Evolutionary conservation across 2,888 invertebrate species (phyloP), one percentile per base, ranked within the genome.

Genomic region (Chironomus tentans): DNA sequence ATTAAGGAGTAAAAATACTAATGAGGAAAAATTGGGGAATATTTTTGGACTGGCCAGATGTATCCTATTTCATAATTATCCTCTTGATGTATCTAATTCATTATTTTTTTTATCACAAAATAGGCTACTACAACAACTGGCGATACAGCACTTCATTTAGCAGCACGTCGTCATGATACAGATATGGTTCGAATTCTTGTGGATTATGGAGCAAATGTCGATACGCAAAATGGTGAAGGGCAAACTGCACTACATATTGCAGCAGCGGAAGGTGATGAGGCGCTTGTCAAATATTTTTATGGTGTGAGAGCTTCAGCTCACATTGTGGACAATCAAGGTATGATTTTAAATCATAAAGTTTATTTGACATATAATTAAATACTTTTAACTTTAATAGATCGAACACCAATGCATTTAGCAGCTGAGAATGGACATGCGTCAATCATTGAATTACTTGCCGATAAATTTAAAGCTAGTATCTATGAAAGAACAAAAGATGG

Each of bases 401-500:
- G 98, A 69, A 97, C 97, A 2, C 97, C 98, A 0, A 93, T 98
- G 88, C 98, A 98, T 84, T 86, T 98, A 81, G 99, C 99, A 13
- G 98, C 98, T 0, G 98, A 98, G 85, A 92, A 95, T 81, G 99
- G 99, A 0, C 96, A 98, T 83, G 98, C 98, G 1, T 90, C 90
- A 75, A 91, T 98, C 80, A 98, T 99, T 77, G 98, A 99, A 83
- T 88, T 97, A 4, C 85, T 99, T 73, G 95, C 97, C 0, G 98
- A 99, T 83, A 98, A 98, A 85, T 98, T 97, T 85, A 95, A 95
- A 83, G 97, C 98, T 2, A 97, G 97, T 79, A 95, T 98, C 80
- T 92, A 95, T 82, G 96, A 97, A 84, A 87, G 98, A 78, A 98
- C 98, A 2, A 97, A 97, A 84, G 98, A 99, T 83, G 99, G 99